These are phyloP conservation scores for Idaea aversata DNA, from an alignment of 2,888 invertebrate species.

Conservation along the genomic window DNA sequence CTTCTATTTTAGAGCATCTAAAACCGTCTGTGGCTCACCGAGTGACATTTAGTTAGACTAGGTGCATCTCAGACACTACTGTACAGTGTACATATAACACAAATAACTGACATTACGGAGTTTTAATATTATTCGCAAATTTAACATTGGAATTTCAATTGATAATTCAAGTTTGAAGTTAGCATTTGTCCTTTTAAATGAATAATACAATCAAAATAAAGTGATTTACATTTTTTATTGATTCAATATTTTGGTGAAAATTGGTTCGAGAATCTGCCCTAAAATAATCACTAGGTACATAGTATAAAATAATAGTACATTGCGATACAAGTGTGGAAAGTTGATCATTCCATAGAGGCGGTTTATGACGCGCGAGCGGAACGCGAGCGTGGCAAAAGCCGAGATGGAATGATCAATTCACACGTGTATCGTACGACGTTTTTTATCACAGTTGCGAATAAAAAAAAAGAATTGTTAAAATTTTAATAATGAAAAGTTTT, in stretches of 20 bases:
- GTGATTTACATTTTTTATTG: neutral
- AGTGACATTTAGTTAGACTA: conserved; percentile 76
- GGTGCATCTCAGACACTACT: conserved; percentile 65
- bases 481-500: too few relatives aligned
- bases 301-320: too few relatives aligned
- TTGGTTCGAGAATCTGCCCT: neutral
- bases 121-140: neutral
- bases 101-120: conserved; percentile 7
- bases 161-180: neutral
- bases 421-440: too few relatives aligned
- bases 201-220: neutral
- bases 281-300: too few relatives aligned
- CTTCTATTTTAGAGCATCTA: conserved; percentile 77
- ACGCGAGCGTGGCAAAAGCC: too few relatives aligned
- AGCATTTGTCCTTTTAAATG: neutral
- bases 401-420: too few relatives aligned
- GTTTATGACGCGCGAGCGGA: too few relatives aligned
- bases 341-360: too few relatives aligned
- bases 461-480: too few relatives aligned
- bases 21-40: conserved; percentile 71
- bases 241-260: neutral
- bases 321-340: too few relatives aligned
- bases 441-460: too few relatives aligned
- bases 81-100: conserved; percentile 8
- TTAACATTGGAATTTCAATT: neutral